Percentiles rank a stretch among this genome's conserved stretches.
Conservation (phyloP, 2,888 invertebrate genomes). For the Mythimna vitellina region DNA sequence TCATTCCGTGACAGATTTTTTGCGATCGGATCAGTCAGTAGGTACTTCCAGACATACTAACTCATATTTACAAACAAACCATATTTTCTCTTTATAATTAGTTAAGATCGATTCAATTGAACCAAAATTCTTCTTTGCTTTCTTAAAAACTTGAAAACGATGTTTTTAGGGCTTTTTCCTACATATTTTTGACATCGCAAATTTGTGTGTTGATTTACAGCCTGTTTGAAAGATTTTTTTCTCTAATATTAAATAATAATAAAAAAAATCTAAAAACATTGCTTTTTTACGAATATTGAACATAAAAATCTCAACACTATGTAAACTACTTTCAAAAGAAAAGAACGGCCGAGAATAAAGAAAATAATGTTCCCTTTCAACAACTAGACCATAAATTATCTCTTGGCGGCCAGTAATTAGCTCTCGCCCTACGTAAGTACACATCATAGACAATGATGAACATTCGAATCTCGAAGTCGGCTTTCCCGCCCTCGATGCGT, state of each 20-base stretch:
- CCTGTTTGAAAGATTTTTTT: neutral
- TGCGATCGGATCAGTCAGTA: too few species aligned
- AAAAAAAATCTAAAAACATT: neutral
- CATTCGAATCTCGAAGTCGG: slow-evolving; percentile 74
- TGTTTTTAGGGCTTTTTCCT: too few species aligned
- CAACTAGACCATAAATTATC: slow-evolving; percentile 23
- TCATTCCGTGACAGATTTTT: too few species aligned
- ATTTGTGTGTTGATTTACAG: neutral
- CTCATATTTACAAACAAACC: too few species aligned
- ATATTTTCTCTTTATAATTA: too few species aligned
- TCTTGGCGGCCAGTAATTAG: slow-evolving; percentile 46
- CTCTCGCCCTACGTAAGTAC: slow-evolving; percentile 29
- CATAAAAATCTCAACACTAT: slow-evolving; percentile 9
- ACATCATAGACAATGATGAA: slow-evolving; percentile 68
- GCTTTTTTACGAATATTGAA: too few species aligned
- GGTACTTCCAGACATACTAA: too few species aligned
- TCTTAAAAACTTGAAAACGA: too few species aligned
- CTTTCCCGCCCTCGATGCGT: slow-evolving; percentile 78
- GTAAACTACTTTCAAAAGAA: slow-evolving; percentile 23
- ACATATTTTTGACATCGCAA: neutral
- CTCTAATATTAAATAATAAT: neutral
- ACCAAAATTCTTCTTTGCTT: too few species aligned
- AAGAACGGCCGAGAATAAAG: neutral
- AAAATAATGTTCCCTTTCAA: slow-evolving; percentile 7
- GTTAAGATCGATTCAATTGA: too few species aligned